A percentile compares a stretch with the other conserved stretches of the same genome.
phyloP scores from a whole-genome alignment of 2,113 vertebrate genomes.

The Mormyrus iriodes region DNA sequence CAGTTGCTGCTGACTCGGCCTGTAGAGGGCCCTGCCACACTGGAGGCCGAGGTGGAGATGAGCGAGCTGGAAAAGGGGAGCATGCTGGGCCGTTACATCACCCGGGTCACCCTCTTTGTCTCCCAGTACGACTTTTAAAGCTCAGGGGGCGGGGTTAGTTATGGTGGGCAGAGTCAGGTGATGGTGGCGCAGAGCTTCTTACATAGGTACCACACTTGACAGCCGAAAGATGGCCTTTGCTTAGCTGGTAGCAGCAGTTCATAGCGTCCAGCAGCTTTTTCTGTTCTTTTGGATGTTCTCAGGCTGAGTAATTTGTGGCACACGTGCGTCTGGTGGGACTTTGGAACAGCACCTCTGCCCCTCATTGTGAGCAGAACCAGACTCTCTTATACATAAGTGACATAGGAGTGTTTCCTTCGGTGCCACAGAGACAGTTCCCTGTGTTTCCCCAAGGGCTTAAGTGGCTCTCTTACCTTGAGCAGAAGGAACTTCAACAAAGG shows the following conservation, averaged over 20 bases:
- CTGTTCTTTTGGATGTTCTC: neutral
- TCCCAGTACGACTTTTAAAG: conserved; percentile 64
- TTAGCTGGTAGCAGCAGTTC: neutral
- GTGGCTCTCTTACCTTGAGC: neutral
- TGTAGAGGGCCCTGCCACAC: conserved; percentile 54
- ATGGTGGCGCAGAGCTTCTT: neutral
- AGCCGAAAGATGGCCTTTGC: neutral
- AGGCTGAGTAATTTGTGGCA: neutral
- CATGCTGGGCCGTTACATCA: conserved; percentile 72
- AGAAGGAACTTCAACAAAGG: neutral
- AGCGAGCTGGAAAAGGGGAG: conserved; percentile 66
- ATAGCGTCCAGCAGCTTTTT: neutral
- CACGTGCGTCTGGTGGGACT: neutral
- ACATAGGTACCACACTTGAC: neutral
- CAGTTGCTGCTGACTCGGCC: conserved; percentile 73
- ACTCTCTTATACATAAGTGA: neutral
- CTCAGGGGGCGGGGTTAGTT: conserved; percentile 18
- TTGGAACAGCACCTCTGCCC: neutral
- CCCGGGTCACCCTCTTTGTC: conserved; percentile 71
- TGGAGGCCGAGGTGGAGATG: conserved; percentile 84
- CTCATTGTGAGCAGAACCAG: neutral
- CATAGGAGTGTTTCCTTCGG: neutral
- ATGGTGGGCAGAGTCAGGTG: conserved; percentile 39
- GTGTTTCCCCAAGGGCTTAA: neutral
- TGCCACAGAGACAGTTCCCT: neutral